phyloP scores from a whole-genome alignment of 2,797 vertebrate genomes.

The Sebastes cheni region DNA sequence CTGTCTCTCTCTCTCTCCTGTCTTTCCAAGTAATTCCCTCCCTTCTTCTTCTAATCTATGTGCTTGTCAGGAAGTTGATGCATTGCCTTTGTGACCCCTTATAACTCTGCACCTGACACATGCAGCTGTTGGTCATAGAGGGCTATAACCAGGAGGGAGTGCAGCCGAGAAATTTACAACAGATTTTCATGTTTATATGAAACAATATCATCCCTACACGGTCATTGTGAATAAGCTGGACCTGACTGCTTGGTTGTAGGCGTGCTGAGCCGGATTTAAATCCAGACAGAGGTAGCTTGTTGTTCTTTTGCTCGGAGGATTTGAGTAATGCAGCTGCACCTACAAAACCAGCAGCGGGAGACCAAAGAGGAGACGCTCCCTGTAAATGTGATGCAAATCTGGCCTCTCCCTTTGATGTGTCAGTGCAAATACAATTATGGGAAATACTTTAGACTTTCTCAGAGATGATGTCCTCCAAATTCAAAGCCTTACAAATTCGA shows the following conservation, averaged over 20 bases:
- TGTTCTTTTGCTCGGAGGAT: slow-evolving; percentile 56
- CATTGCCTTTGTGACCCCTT: slow-evolving; percentile 34
- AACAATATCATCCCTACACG: slow-evolving; percentile 29
- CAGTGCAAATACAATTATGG: background rate
- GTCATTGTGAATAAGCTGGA: slow-evolving; percentile 25
- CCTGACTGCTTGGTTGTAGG: slow-evolving; percentile 21
- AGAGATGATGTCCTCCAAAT: background rate
- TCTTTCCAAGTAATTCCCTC: slow-evolving; percentile 3
- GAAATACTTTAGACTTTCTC: background rate
- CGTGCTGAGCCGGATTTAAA: slow-evolving; percentile 31
- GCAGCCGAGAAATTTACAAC: slow-evolving; percentile 12
- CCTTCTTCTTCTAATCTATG: background rate
- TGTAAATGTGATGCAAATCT: slow-evolving; percentile 28
- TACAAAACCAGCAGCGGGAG: slow-evolving; percentile 55
- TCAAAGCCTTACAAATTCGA: background rate
- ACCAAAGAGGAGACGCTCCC: slow-evolving; percentile 58
- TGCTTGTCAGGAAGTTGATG: slow-evolving; percentile 32
- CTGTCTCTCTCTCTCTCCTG: background rate
- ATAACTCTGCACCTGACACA: slow-evolving; percentile 48
- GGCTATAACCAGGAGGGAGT: slow-evolving; percentile 2
- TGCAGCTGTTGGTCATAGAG: slow-evolving; percentile 59
- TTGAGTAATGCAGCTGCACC: slow-evolving; percentile 72
- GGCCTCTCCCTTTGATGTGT: slow-evolving; percentile 12
- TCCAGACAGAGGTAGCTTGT: slow-evolving; percentile 47
- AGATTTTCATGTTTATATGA: slow-evolving; percentile 38